Conservation (phyloP, 2,888 invertebrate genomes). For the Sarcophaga subvicina region DNA sequence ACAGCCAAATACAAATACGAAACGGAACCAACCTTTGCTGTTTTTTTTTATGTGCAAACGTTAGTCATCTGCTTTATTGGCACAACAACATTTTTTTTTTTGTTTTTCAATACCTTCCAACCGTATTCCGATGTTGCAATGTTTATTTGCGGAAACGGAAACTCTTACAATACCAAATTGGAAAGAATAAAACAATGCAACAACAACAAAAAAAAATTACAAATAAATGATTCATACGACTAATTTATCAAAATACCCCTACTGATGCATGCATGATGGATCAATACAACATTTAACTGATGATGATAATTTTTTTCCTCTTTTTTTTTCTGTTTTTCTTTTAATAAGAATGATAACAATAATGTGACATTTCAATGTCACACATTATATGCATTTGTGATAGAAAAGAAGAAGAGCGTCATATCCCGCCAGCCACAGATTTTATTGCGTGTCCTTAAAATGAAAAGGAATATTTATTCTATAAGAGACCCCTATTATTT, state of each 20-base stretch:
- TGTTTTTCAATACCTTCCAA: neutral
- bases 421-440: conserved; percentile 48
- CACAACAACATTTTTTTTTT: neutral
- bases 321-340: too few species aligned
- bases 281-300: conserved; percentile 4
- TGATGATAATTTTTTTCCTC: neutral
- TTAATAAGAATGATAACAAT: neutral
- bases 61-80: conserved; percentile 63
- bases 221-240: conserved; percentile 20
- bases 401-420: neutral
- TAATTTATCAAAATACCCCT: conserved; percentile 29
- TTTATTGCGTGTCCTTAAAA: conserved; percentile 54
- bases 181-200: neutral
- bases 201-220: neutral
- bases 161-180: conserved; percentile 39
- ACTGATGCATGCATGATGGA: neutral
- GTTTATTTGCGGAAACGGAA: conserved; percentile 61
- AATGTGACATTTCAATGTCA: conserved; percentile 61
- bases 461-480: neutral
- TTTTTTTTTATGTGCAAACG: conserved; percentile 28
- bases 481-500: conserved; percentile 45
- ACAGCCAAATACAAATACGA: neutral
- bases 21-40: neutral
- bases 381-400: conserved; percentile 3
- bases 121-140: neutral